phyloP scores from a whole-genome alignment of 2,113 vertebrate genomes.

The Gyps fulvus region DNA sequence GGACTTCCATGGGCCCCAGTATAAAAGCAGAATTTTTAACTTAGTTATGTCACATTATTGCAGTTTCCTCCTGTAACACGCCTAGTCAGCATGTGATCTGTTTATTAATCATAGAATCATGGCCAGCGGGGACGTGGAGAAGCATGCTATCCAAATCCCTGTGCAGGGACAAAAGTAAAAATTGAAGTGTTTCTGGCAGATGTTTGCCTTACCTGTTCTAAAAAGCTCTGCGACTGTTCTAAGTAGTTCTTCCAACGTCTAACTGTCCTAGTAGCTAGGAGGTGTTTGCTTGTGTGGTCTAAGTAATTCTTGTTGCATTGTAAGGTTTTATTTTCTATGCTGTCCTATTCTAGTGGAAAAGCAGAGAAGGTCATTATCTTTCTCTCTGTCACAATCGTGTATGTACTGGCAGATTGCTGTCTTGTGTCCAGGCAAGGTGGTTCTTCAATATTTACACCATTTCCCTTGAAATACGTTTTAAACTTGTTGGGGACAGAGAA shows the following conservation, averaged over 20 bases:
- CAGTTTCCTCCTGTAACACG: not conserved
- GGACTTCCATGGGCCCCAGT: not conserved
- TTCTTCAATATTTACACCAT: conserved; percentile 12
- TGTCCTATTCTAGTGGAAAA: not conserved
- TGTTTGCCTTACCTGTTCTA: not conserved
- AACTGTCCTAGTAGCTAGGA: not conserved
- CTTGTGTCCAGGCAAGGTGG: not conserved
- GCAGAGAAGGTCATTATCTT: not conserved
- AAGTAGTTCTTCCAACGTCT: not conserved
- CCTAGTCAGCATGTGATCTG: not conserved
- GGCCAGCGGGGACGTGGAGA: accelerated
- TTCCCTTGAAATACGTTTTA: not conserved
- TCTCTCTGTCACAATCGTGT: not conserved
- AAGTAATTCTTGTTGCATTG: not conserved
- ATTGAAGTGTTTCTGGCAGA: not conserved
- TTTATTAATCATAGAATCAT: not conserved
- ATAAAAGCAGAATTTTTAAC: not conserved
- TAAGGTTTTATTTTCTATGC: not conserved
- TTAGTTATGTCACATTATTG: not conserved
- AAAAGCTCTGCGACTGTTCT: not conserved
- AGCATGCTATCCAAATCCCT: not conserved
- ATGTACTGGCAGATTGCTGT: not conserved
- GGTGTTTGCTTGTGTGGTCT: not conserved
- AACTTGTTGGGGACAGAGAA: not conserved
- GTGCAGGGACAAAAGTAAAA: not conserved